Base-by-base conservation (phyloP, 2,888 invertebrate genomes). In the Torymus aiolomorphi region DNA sequence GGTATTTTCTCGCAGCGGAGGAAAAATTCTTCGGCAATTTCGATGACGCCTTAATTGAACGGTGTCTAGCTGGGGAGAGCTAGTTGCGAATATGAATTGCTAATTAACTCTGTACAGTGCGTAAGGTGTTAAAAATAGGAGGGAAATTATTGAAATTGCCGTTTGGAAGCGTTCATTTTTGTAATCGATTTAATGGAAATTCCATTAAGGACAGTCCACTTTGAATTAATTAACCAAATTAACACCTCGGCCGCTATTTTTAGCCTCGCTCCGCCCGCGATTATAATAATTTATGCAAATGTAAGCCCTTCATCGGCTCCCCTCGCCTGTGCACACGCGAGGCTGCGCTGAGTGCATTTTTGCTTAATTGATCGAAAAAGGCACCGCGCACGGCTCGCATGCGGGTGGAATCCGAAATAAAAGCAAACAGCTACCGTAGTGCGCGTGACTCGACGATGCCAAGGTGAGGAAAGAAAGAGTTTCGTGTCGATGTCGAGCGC, bases 401-500 rank as follows among this genome's bases (percentile, higher is more conserved):
- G 61, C 61, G 14, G 42, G 10, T 61, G 54, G 54, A 61, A 31
- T 66, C 13, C 0, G 54, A 69, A 67, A 67, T 75, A 67, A 61
- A 54, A 69, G 54, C n/a, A 12, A 11, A 54, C 10, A 54, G 67
- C 1, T 56, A 18, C n/a, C 42, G 69, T 2, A 20, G 59, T 16
- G 65, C 14, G 54, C 24, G 56, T 18, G 71, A 31, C 66, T 59
- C n/a, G 70, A 49, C 42, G 18, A 42, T n/a, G 42, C 42, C 51
- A 16, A 63, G 49, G 24, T 24, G 72, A 66, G 49, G 63, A 69
- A 70, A 76, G 72, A 72, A 65, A 51, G 66, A 72, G 52, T 66
- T 76, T 66, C 42, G 66, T 42, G 63, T 59, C 18, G 56, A 57
- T 20, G 57, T 24, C 42, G 42, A 42, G 42, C 8, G 42, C 20